Percentiles rank a stretch among this genome's conserved stretches.
These are phyloP conservation scores for Rattus rattus DNA, from an alignment of 2,113 vertebrate genomes.

Conservation along the genomic window DNA sequence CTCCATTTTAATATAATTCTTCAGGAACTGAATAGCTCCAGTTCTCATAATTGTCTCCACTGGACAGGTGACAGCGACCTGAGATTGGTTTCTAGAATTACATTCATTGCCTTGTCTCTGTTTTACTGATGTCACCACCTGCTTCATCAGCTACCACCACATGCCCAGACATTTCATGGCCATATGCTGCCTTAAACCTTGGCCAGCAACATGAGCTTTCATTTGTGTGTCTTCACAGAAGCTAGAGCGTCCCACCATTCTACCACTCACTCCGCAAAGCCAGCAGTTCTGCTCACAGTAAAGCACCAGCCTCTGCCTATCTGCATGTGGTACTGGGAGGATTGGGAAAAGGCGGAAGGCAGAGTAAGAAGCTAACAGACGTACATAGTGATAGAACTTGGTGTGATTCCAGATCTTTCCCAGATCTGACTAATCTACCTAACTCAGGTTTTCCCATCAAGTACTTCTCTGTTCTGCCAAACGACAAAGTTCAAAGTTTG, in stretches of 20 bases:
- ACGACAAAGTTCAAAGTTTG: not conserved
- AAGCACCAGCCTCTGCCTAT: not conserved
- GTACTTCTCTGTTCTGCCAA: not conserved
- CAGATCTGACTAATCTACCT: not conserved
- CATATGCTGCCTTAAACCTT: constrained; percentile 76
- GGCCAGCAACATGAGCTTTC: constrained; percentile 57
- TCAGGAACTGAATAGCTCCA: constrained; percentile 3
- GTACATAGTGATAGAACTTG: not conserved
- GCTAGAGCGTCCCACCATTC: constrained; percentile 10
- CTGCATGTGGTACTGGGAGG: constrained; percentile 6
- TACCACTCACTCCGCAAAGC: not conserved
- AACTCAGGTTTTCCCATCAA: not conserved
- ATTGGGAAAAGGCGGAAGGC: not conserved
- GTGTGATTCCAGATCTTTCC: not conserved
- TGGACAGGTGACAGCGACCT: constrained; percentile 54
- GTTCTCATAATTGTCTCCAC: constrained; percentile 32
- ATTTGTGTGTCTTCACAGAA: constrained; percentile 54
- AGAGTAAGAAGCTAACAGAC: not conserved
- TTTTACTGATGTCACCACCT: constrained; percentile 79
- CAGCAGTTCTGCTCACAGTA: not conserved
- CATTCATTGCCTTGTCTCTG: constrained; percentile 48
- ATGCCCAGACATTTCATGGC: constrained; percentile 75
- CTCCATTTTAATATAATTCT: constrained; percentile 52
- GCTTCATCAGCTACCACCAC: constrained; percentile 63
- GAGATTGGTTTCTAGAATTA: constrained; percentile 47